Percentiles rank a stretch among this genome's conserved stretches.
These are phyloP conservation scores for Eurytoma adleriae DNA, from an alignment of 2,888 invertebrate genomes.

Conservation along the genomic window DNA sequence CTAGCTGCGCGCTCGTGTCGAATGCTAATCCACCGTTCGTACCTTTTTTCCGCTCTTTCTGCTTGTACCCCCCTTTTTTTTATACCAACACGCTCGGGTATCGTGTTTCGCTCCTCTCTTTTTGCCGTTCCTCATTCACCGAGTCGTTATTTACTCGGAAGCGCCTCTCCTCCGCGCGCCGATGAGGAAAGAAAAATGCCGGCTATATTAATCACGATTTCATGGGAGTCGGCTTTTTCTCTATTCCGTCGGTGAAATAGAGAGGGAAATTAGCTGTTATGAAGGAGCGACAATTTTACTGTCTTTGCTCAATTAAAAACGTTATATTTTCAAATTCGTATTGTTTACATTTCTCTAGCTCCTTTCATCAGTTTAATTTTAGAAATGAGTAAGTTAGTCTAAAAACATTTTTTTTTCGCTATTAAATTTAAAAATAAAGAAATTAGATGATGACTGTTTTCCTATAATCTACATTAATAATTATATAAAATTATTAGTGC, in stretches of 20 bases:
- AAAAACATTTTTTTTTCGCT: too few relatives aligned
- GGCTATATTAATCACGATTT: slow-evolving; percentile 11
- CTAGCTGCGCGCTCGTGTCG: slow-evolving; percentile 2
- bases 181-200: background rate
- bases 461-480: too few relatives aligned
- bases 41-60: slow-evolving; percentile 10
- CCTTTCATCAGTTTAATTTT: too few relatives aligned
- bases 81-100: background rate
- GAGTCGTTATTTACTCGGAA: background rate
- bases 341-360: too few relatives aligned
- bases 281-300: too few relatives aligned
- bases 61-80: background rate
- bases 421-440: too few relatives aligned
- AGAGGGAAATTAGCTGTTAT: background rate
- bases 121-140: slow-evolving; percentile 6
- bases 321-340: too few relatives aligned
- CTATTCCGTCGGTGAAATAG: background rate
- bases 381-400: too few relatives aligned
- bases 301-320: too few relatives aligned
- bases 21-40: slow-evolving; percentile 37
- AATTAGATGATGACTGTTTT: too few relatives aligned
- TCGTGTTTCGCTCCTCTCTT: background rate
- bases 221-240: background rate
- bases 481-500: too few relatives aligned
- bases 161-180: background rate